Base-by-base conservation (phyloP, 2,797 vertebrate genomes). In the Rhadinocentrus ornatus region DNA sequence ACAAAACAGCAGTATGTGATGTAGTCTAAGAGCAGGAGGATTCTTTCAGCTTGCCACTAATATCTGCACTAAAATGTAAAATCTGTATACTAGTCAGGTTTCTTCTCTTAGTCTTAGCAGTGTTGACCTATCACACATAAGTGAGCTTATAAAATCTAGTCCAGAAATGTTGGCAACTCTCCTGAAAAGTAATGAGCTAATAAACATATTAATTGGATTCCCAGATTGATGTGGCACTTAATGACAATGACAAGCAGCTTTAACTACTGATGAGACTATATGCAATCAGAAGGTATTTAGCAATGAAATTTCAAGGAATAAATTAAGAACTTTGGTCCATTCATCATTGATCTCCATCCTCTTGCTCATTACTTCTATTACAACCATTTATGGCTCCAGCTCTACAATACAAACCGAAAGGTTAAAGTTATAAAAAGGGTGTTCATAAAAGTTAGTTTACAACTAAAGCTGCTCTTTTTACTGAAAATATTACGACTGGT, bases 191-290 rank as follows among this genome's bases (percentile, higher is more conserved):
- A 41, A 46, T 58, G 37, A 44, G 34, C 39, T 52, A 55, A 35
- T 53, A 62, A 26, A 22, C 41, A 46, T 20, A 16, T 27, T 54
- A 48, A 61, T 11, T 53, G 35, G n/a, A 18, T 54, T 56, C 46
- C 32, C 15, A 26, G 41, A 29, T 27, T 63, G 31, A 39, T 48
- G 12, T 57, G 29, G 57, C 29, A 7, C 62, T 4, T 44, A 65
- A 69, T 46, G 50, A 54, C 29, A 60, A 65, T 46, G 52, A 70
- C 29, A 70, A 32, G 55, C 61, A 70, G 46, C 48, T 39, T 76
- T 60, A 48, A 70, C 53, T 41, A 27, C 4, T 50, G 61, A 77
- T 63, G 27, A 62, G 27, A 34, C 20, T 44, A 18, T 32, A 27
- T 3, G 34, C 56, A 70, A 39, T 8, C 18, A 50, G 59, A 61